These are phyloP conservation scores for Zaprionus kolodkinae DNA, from an alignment of 1,140 invertebrate genomes.

Conservation along the genomic window DNA sequence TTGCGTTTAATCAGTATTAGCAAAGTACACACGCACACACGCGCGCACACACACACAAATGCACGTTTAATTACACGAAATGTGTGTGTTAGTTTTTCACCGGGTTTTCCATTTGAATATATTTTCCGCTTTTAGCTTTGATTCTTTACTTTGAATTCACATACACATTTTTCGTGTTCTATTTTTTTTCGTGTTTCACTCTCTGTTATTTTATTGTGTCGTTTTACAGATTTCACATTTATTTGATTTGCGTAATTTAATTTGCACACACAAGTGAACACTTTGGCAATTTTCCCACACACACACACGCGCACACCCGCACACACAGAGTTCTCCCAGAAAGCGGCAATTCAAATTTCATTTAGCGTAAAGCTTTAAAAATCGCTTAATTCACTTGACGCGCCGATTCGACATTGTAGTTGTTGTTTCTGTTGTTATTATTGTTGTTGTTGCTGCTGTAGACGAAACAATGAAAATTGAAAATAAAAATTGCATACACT, in stretches of 20 bases:
- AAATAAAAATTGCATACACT: conserved; percentile 72
- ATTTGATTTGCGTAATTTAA: conserved; percentile 81
- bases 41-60: neutral
- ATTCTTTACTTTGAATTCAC: conserved; percentile 30
- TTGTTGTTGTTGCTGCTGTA: conserved; percentile 53
- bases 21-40: conserved; percentile 27
- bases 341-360: conserved; percentile 75
- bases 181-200: conserved; percentile 2
- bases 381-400: conserved; percentile 81
- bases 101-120: conserved; percentile 30
- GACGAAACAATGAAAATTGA: conserved; percentile 78
- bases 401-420: conserved; percentile 57
- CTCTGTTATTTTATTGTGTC: conserved; percentile 23
- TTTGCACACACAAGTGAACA: conserved; percentile 77
- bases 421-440: conserved; percentile 40
- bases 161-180: conserved; percentile 29
- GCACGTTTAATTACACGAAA: conserved; percentile 44
- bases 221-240: conserved; percentile 54
- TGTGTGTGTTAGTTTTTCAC: conserved; percentile 35
- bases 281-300: conserved; percentile 26
- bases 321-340: conserved; percentile 2
- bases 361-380: conserved; percentile 82
- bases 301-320: neutral
- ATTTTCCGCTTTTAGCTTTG: conserved; percentile 11
- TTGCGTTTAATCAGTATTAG: conserved; percentile 44